phyloP scores from a whole-genome alignment of 1,140 invertebrate species.

The Aphaenogaster ashmeadi region DNA sequence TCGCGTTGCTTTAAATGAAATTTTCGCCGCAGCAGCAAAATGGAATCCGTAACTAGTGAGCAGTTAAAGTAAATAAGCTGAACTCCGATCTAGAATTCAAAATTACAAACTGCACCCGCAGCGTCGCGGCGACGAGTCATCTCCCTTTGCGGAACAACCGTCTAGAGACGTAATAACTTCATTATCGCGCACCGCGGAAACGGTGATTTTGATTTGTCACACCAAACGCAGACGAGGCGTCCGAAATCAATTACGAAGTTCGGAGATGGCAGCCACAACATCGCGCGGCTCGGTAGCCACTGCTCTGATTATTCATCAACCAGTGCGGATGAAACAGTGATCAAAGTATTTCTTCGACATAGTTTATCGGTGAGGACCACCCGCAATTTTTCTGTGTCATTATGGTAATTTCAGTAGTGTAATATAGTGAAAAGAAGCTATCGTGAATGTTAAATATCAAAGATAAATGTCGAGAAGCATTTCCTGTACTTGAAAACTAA shows the following conservation, averaged over 20 bases:
- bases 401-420: not conserved
- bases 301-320: slow-evolving; percentile 71
- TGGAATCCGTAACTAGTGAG: slow-evolving; percentile 65
- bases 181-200: slow-evolving; percentile 73
- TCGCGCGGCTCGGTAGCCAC: slow-evolving; percentile 31
- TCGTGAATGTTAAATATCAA: not conserved
- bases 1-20: slow-evolving; percentile 43
- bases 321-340: slow-evolving; percentile 43
- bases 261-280: slow-evolving; percentile 64
- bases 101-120: slow-evolving; percentile 41
- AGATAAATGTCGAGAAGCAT: not conserved
- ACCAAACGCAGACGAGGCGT: slow-evolving; percentile 64
- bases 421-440: not conserved
- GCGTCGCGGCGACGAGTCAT: slow-evolving; percentile 6
- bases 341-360: slow-evolving; percentile 40
- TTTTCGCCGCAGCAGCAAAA: slow-evolving; percentile 36
- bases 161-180: slow-evolving; percentile 71
- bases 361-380: not conserved
- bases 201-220: slow-evolving; percentile 78
- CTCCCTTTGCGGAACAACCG: slow-evolving; percentile 28
- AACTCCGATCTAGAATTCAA: slow-evolving; percentile 60
- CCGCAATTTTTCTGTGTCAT: slow-evolving; percentile 50
- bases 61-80: slow-evolving; percentile 56
- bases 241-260: slow-evolving; percentile 77
- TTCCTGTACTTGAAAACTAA: not conserved